Percentiles rank a stretch among this genome's conserved stretches.
These are phyloP conservation scores for Alfaro cultratus DNA, from an alignment of 2,797 vertebrate species.

Conservation along the genomic window DNA sequence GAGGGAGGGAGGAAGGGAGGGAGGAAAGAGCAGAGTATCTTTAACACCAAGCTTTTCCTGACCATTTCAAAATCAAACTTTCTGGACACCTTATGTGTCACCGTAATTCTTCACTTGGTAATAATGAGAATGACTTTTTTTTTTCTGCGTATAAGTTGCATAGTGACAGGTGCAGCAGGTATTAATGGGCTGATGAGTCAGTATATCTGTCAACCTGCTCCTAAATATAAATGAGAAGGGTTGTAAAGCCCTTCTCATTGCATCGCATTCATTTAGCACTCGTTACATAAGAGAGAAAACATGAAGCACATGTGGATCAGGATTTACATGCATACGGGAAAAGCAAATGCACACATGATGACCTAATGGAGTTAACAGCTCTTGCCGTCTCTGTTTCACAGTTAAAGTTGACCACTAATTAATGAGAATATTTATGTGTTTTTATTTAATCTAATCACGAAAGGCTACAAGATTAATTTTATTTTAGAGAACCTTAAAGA, in stretches of 20 bases:
- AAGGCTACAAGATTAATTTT: not conserved
- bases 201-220: constrained; percentile 20
- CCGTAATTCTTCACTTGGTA: constrained; percentile 17
- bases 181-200: constrained; percentile 42
- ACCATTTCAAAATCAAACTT: not conserved
- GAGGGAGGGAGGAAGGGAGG: not conserved
- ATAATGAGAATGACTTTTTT: not conserved
- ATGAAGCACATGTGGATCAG: constrained; percentile 3
- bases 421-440: not conserved
- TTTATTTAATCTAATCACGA: not conserved
- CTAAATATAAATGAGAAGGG: constrained; percentile 16
- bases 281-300: constrained; percentile 31
- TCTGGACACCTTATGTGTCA: not conserved
- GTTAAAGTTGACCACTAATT: constrained; percentile 3
- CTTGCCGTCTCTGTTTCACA: not conserved
- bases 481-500: not conserved
- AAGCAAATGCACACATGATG: constrained; percentile 8
- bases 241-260: constrained; percentile 9
- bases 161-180: constrained; percentile 45
- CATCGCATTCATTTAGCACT: constrained; percentile 18
- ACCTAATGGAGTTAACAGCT: not conserved
- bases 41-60: not conserved
- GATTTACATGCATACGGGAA: not conserved
- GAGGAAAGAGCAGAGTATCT: not conserved
- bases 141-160: constrained; percentile 13